phyloP scores from a whole-genome alignment of 2,888 invertebrate species.

The Cyclophora punctaria region DNA sequence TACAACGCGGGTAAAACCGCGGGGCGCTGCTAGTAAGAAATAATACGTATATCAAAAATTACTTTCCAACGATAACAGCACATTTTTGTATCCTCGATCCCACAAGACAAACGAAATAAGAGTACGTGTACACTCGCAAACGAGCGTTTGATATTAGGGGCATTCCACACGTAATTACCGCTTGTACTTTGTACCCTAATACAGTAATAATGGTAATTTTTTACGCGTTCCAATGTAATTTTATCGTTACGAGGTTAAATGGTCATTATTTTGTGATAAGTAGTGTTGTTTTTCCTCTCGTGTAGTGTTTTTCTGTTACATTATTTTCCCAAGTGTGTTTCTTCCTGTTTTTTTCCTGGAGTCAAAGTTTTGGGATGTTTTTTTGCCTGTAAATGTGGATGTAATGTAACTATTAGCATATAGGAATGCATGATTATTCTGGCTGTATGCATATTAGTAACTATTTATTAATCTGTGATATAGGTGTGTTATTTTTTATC shows the following conservation, averaged over 20 bases:
- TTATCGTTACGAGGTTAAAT: constrained; percentile 8
- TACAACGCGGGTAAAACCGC: no score
- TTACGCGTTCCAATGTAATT: constrained; percentile 15
- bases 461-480: no score
- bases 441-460: no score
- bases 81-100: background rate
- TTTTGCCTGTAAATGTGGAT: no score
- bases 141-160: constrained; percentile 17
- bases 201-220: constrained; percentile 20
- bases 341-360: no score
- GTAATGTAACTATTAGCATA: no score
- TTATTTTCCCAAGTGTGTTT: background rate
- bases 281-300: constrained; percentile 2
- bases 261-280: background rate
- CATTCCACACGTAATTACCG: constrained; percentile 14
- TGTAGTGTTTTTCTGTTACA: constrained; percentile 3
- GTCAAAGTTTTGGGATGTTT: no score
- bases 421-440: no score
- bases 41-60: no score
- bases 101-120: constrained; percentile 4
- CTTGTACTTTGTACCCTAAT: constrained; percentile 13
- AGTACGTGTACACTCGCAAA: constrained; percentile 7
- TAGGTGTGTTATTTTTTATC: no score
- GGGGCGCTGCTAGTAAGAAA: no score
- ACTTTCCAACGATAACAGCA: no score